Percentiles rank a stretch among this genome's conserved stretches.
phyloP scores from a whole-genome alignment of 2,888 invertebrate species.

The Alentia gelatinosa region DNA sequence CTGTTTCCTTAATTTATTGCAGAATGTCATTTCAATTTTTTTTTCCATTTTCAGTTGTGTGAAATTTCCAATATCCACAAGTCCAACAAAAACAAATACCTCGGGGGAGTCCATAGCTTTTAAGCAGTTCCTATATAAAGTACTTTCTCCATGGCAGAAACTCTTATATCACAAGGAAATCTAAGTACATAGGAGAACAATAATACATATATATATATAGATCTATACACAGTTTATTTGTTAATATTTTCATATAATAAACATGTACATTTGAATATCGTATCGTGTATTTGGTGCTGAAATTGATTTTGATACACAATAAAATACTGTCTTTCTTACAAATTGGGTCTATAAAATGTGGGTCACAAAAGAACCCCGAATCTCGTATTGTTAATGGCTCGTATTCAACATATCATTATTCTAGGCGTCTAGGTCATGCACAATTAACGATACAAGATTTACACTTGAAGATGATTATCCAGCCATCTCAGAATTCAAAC shows the following conservation, averaged over 20 bases:
- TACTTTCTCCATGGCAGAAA: no score
- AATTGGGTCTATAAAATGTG: constrained; percentile 3
- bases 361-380: neutral
- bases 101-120: no score
- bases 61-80: no score
- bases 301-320: neutral
- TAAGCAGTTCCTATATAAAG: no score
- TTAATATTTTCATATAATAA: neutral
- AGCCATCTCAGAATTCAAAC: constrained; percentile 14
- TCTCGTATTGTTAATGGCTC: neutral
- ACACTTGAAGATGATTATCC: constrained; percentile 13
- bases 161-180: no score
- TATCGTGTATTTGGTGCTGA: neutral
- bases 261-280: neutral
- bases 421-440: neutral
- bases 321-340: constrained; percentile 18
- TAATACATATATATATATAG: neutral
- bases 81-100: no score
- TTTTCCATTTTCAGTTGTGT: no score
- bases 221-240: neutral
- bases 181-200: no score
- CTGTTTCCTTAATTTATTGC: no score
- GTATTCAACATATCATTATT: neutral
- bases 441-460: neutral
- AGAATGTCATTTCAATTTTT: no score